Evolutionary conservation across 2,888 invertebrate species (phyloP).

Genomic region (Anorthoa munda): DNA sequence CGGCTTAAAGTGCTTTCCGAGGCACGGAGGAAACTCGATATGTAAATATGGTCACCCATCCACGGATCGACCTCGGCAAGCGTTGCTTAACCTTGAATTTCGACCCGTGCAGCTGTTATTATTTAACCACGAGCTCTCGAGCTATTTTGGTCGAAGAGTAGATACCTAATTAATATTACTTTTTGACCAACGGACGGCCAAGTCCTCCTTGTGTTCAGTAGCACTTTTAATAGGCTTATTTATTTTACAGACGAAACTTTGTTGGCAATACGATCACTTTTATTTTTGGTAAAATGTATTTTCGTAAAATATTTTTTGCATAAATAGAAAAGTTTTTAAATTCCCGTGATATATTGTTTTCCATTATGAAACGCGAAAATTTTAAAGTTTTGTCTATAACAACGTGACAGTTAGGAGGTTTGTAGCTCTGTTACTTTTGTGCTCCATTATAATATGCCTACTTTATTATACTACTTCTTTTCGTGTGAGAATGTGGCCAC

Average conservation of each 20-base stretch:
- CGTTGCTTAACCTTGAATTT: no score
- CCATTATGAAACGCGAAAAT: no score
- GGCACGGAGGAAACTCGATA: no score
- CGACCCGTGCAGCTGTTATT: no score
- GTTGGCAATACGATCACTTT: conserved; percentile 20
- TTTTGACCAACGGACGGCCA: neutral
- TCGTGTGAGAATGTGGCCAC: no score
- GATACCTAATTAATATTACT: neutral
- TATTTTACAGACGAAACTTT: conserved; percentile 42
- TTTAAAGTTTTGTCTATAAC: neutral
- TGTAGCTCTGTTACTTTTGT: neutral
- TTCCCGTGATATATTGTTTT: no score
- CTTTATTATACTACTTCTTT: neutral
- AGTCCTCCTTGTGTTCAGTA: neutral
- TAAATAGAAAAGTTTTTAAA: neutral
- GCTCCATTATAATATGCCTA: neutral
- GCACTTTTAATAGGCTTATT: conserved; percentile 75
- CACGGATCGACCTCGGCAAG: no score
- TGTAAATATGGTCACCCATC: no score
- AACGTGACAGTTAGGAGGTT: neutral
- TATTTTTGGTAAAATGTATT: conserved; percentile 27
- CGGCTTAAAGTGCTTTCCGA: no score
- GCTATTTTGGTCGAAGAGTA: neutral
- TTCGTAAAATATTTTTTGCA: neutral
- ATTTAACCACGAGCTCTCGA: no score